These are phyloP conservation scores for Hyles euphorbiae DNA, from an alignment of 1,140 invertebrate genomes.

Conservation along the genomic window DNA sequence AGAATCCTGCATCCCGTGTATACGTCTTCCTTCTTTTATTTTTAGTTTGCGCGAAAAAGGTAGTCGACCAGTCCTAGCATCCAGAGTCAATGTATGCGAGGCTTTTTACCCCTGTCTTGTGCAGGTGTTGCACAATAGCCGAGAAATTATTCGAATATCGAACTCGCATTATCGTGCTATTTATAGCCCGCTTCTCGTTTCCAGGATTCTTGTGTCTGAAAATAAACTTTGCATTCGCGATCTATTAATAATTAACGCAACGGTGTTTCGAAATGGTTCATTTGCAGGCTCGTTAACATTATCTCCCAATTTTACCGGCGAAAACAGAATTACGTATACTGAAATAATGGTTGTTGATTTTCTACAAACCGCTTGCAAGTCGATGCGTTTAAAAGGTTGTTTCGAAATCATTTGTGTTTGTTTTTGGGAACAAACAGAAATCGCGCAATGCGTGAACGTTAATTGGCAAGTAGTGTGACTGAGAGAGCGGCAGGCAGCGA, in stretches of 20 bases:
- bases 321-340: neutral
- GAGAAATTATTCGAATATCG: constrained; percentile 56
- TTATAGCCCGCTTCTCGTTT: constrained; percentile 30
- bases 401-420: constrained; percentile 33
- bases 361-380: constrained; percentile 6
- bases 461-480: constrained; percentile 3
- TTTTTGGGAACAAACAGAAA: constrained; percentile 30
- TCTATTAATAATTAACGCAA: neutral
- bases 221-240: neutral
- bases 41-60: constrained; percentile 64
- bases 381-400: constrained; percentile 35
- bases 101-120: constrained; percentile 49
- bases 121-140: constrained; percentile 70
- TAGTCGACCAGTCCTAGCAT: constrained; percentile 45
- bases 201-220: constrained; percentile 1
- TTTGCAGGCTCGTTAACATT: neutral
- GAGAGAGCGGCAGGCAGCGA: constrained; percentile 1
- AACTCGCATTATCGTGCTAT: constrained; percentile 42
- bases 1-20: constrained; percentile 53
- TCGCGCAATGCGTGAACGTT: constrained; percentile 24
- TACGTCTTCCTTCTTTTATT: constrained; percentile 65
- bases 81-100: constrained; percentile 59
- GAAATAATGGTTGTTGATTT: constrained; percentile 2
- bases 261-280: neutral
- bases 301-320: neutral